Conservation (phyloP, 1,140 invertebrate species). For the Proales similis region DNA sequence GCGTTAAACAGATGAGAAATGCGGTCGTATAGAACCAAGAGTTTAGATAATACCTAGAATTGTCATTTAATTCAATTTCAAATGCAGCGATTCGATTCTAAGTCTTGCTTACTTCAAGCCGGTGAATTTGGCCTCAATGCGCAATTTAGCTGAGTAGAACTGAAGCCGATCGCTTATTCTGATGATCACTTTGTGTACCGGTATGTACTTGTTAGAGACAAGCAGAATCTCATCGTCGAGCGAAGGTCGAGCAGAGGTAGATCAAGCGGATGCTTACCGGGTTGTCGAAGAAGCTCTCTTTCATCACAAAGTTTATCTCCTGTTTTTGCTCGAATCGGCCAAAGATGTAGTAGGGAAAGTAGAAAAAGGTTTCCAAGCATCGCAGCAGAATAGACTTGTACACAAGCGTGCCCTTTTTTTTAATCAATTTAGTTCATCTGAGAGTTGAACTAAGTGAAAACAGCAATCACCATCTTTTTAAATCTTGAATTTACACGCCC, state of each 20-base stretch:
- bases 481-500: constrained; percentile 2
- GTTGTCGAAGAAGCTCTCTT: constrained; percentile 31
- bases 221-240: neutral
- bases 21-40: constrained; percentile 11
- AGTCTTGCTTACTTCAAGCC: too few relatives aligned
- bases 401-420: constrained; percentile 28
- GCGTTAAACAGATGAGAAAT: neutral
- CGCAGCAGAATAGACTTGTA: constrained; percentile 33
- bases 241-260: neutral
- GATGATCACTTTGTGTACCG: constrained; percentile 24
- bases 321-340: constrained; percentile 34
- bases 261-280: constrained; percentile 2
- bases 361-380: constrained; percentile 19
- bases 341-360: constrained; percentile 20
- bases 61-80: too few relatives aligned
- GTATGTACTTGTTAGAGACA: constrained; percentile 23
- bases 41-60: constrained; percentile 19
- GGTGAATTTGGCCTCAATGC: constrained; percentile 23
- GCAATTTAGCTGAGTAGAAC: constrained; percentile 6
- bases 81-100: too few relatives aligned
- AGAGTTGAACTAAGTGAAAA: too few relatives aligned
- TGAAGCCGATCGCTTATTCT: constrained; percentile 16
- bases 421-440: too few relatives aligned
- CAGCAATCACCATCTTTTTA: too few relatives aligned
- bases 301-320: constrained; percentile 3